Conservation (phyloP, 2,797 vertebrate genomes). For the Enoplosus armatus region DNA sequence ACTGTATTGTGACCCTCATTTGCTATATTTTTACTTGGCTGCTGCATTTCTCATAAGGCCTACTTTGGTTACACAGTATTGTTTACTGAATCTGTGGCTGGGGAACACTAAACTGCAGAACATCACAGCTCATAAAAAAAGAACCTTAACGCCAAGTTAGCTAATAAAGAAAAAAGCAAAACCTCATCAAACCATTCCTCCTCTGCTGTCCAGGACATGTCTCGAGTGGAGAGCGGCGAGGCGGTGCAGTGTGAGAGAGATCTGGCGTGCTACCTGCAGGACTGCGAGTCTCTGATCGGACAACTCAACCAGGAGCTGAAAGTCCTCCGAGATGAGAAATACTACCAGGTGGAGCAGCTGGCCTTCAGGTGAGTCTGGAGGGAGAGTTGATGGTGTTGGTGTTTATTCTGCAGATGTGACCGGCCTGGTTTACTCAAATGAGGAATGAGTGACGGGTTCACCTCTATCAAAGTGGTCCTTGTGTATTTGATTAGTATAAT, state of each 20-base stretch:
- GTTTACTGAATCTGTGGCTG: not conserved
- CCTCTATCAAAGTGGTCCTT: not conserved
- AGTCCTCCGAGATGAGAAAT: constrained; percentile 93
- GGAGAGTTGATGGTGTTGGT: too few species aligned
- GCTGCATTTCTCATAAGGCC: not conserved
- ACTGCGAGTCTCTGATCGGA: constrained; percentile 91
- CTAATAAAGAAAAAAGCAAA: not conserved
- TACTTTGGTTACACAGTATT: not conserved
- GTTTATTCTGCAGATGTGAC: not conserved
- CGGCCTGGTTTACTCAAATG: not conserved
- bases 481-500: not conserved
- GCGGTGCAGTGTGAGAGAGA: constrained; percentile 91
- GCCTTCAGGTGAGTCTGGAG: constrained; percentile 90
- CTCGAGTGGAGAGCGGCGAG: constrained; percentile 92
- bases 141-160: not conserved
- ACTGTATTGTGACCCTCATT: not conserved
- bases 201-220: constrained; percentile 87
- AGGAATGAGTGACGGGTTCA: not conserved
- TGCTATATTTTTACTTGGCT: not conserved
- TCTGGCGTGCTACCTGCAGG: constrained; percentile 92
- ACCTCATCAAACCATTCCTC: fast-evolving
- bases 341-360: constrained; percentile 97
- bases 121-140: not conserved
- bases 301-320: constrained; percentile 94
- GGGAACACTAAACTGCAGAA: not conserved